These are phyloP conservation scores for Urosaurus nigricauda DNA, from an alignment of 2,797 vertebrate species.

Conservation along the genomic window DNA sequence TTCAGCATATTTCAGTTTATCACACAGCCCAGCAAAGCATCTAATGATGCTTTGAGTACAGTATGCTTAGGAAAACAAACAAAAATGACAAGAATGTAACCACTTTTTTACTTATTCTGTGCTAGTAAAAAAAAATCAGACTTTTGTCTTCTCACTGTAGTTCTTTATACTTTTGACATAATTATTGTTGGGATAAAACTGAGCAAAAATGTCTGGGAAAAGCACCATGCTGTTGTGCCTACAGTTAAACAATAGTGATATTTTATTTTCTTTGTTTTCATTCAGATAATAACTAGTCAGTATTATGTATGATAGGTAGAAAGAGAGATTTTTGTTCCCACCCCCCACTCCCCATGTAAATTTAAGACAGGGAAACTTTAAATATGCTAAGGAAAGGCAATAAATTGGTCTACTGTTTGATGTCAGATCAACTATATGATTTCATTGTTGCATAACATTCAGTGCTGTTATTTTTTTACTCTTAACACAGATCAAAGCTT, in stretches of 20 bases:
- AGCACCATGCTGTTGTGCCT: background rate
- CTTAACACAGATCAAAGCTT: slow-evolving; percentile 85
- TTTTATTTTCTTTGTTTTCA: background rate
- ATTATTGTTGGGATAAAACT: background rate
- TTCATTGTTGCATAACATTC: slow-evolving; percentile 24
- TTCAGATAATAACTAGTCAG: background rate
- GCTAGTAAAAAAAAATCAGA: background rate
- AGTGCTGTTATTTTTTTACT: background rate
- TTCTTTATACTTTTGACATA: background rate
- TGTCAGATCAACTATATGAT: background rate
- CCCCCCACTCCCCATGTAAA: background rate
- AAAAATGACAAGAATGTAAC: background rate
- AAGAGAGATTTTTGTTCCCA: background rate
- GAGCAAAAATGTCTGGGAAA: too few species aligned
- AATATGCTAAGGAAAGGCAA: background rate
- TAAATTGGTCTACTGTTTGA: background rate
- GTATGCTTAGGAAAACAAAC: background rate
- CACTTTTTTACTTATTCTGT: background rate
- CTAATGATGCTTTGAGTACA: background rate
- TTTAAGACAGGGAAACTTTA: background rate
- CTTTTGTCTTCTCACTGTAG: background rate
- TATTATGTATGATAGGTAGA: background rate
- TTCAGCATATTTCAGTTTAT: background rate
- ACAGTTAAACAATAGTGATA: background rate
- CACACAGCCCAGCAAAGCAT: background rate